Conservation (phyloP, 2,797 vertebrate genomes). For the Cossypha dichroa region DNA sequence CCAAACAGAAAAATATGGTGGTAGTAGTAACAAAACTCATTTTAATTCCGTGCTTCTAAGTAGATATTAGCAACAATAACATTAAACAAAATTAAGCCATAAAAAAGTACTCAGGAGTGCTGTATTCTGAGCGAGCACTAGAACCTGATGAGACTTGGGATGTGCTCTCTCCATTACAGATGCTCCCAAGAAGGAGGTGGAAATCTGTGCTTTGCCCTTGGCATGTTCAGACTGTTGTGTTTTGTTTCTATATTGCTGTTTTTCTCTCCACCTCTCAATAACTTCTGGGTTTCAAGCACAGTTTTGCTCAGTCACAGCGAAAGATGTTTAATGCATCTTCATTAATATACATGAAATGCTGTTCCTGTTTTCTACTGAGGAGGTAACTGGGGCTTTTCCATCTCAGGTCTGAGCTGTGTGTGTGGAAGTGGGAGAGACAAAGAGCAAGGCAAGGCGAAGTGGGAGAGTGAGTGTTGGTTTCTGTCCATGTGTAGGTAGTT, state of each 20-base stretch:
- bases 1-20: not conserved
- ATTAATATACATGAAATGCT: conserved; percentile 76
- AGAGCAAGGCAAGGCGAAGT: not conserved
- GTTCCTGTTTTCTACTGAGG: conserved; percentile 65
- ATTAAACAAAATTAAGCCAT: conserved; percentile 31
- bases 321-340: conserved; percentile 72
- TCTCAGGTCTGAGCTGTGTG: not conserved
- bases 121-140: not conserved
- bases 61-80: conserved; percentile 45
- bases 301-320: conserved; percentile 61
- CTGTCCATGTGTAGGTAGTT: not conserved
- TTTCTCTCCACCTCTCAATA: conserved; percentile 17
- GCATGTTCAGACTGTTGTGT: conserved; percentile 5
- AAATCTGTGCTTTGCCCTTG: conserved; percentile 47
- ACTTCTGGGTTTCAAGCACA: conserved; percentile 56
- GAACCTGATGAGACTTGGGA: not conserved
- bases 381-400: conserved; percentile 52
- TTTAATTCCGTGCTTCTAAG: conserved; percentile 27
- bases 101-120: not conserved
- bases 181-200: not conserved
- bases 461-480: not conserved
- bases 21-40: not conserved
- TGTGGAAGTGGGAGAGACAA: not conserved
- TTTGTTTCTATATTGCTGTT: conserved; percentile 21
- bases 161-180: not conserved